These are phyloP conservation scores for Calliopsis andreniformis DNA, from an alignment of 1,140 invertebrate genomes.

Conservation along the genomic window DNA sequence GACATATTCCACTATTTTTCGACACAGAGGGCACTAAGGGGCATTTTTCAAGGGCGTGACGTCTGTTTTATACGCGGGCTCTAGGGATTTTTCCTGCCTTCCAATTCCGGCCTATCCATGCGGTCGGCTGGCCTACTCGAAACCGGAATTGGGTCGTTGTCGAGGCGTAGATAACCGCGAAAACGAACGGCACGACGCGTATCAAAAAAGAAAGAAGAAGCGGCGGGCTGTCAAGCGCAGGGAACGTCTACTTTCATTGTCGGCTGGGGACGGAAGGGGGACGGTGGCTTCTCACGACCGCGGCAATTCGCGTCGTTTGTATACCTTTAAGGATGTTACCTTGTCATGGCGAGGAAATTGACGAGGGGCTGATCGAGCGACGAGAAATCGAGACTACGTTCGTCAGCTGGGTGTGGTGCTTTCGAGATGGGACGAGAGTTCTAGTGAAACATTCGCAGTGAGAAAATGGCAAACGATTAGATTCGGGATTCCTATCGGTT, in stretches of 20 bases:
- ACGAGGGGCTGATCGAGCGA: background rate
- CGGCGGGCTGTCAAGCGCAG: slow-evolving; percentile 37
- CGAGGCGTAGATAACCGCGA: slow-evolving; percentile 72
- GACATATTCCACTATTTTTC: too few species aligned
- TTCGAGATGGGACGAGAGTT: background rate
- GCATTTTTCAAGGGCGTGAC: too few species aligned
- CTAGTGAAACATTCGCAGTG: too few species aligned
- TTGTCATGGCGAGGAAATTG: background rate
- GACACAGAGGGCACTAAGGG: too few species aligned
- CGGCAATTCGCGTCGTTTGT: background rate
- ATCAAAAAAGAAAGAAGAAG: slow-evolving; percentile 45
- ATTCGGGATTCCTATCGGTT: too few species aligned
- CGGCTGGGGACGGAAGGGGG: slow-evolving; percentile 44
- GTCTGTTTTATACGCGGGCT: background rate
- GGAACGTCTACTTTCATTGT: slow-evolving; percentile 78
- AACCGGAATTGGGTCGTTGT: slow-evolving; percentile 76
- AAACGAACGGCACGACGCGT: slow-evolving; percentile 56
- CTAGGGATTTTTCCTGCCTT: slow-evolving; percentile 29
- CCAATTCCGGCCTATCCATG: slow-evolving; percentile 54
- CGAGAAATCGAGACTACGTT: background rate
- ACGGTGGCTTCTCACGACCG: background rate
- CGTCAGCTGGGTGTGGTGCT: background rate
- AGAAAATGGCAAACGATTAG: too few species aligned
- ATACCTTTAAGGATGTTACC: background rate
- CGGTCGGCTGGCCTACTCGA: slow-evolving; percentile 73